phyloP scores from a whole-genome alignment of 2,113 vertebrate genomes.

The Albula glossodonta region DNA sequence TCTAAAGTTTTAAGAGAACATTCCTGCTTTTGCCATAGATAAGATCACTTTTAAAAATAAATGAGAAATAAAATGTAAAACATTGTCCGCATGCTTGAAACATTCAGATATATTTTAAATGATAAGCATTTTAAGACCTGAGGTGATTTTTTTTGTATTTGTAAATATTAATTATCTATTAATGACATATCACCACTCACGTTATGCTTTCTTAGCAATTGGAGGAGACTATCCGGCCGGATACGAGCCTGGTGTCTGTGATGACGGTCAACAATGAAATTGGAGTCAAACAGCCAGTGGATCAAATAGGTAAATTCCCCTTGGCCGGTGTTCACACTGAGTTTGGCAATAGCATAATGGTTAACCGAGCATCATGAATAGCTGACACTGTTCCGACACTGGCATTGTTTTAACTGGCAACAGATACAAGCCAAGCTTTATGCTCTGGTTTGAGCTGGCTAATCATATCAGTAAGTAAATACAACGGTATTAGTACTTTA shows the following conservation, averaged over 20 bases:
- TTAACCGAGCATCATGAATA: no score
- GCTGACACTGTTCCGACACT: not conserved
- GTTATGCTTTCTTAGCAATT: conserved; percentile 70
- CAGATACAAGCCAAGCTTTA: not conserved
- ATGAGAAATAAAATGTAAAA: no score
- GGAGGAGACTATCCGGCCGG: conserved; percentile 80
- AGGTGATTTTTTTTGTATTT: not conserved
- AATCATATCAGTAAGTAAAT: not conserved
- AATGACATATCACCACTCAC: conserved; percentile 21
- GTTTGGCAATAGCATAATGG: not conserved
- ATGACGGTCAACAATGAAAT: conserved; percentile 98
- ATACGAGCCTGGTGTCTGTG: conserved; percentile 89
- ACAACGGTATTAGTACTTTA: not conserved
- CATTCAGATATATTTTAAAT: no score
- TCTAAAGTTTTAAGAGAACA: no score
- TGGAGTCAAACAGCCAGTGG: conserved; percentile 87
- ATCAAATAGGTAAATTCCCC: conserved; percentile 81
- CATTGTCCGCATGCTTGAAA: no score
- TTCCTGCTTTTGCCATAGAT: no score
- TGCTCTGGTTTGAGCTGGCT: not conserved
- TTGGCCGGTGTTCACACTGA: not conserved
- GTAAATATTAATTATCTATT: not conserved
- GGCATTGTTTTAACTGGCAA: not conserved
- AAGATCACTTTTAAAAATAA: no score
- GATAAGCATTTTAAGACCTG: no score